A percentile compares a stretch with the other conserved stretches of the same genome.
Conservation (phyloP, 1,140 invertebrate genomes). For the Calliopsis andreniformis region DNA sequence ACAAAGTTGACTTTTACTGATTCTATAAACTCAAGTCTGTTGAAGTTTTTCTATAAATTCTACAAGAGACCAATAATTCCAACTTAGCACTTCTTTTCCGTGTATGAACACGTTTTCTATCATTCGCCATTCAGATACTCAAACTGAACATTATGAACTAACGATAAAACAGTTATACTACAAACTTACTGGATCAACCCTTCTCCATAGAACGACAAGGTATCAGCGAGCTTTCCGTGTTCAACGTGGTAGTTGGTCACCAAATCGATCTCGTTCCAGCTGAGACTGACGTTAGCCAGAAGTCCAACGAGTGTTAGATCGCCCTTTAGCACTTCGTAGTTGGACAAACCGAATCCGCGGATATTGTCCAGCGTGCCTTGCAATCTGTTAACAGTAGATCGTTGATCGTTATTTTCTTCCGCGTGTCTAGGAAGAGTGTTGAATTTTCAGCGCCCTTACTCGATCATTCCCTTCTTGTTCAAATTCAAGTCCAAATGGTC, state of each 20-base stretch:
- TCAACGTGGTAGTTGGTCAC: neutral
- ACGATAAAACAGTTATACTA: neutral
- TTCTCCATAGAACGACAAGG: neutral
- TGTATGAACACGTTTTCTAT: too few species aligned
- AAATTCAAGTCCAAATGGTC: neutral
- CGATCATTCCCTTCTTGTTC: neutral
- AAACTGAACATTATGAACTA: neutral
- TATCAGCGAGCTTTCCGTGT: neutral
- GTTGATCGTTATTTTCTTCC: neutral
- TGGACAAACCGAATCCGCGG: slow-evolving; percentile 9
- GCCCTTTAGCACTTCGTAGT: slow-evolving; percentile 7
- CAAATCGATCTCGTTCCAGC: slow-evolving; percentile 16
- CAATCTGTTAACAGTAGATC: neutral
- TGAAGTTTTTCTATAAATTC: too few species aligned
- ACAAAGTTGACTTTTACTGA: too few species aligned
- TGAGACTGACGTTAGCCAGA: neutral
- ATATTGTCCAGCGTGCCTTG: neutral
- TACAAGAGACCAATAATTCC: too few species aligned
- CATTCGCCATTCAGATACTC: too few species aligned
- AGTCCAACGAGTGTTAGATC: neutral
- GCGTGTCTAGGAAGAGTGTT: neutral
- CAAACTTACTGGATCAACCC: slow-evolving; percentile 26
- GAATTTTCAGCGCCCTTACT: slow-evolving; percentile 28
- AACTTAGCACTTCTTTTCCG: too few species aligned
- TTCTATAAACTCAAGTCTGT: too few species aligned